Evolutionary conservation across 1,140 invertebrate species (phyloP), one percentile per base, ranked within the genome.

Genomic region (Drosophila sucinea): DNA sequence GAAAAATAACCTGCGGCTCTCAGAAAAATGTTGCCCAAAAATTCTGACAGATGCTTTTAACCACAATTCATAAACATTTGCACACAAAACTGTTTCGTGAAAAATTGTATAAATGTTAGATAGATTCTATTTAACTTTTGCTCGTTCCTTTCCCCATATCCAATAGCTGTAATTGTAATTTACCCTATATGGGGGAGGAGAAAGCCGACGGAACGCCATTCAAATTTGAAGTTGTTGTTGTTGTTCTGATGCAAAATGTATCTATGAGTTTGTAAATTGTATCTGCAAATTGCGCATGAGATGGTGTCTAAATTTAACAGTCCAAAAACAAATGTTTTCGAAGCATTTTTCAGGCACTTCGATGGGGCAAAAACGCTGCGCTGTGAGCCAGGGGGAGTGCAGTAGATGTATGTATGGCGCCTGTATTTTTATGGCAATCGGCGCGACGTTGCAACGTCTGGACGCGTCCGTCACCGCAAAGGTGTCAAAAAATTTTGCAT

Each of bases 401-500:
- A 32, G 23, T 23, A 29, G 44, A n/a, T 41, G 51, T 40, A 56
- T 86, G 79, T 40, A 56, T 86, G 79, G 79, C 83, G 82, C 82
- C 82, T 70, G 73, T 38, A 65, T 77, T 85, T 86, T 85, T 87
- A 85, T 85, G 82, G 68, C 67, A 68, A 58, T 71, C 70, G 65
- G 60, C 67, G 78, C 60, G 70, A 64, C 74, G 71, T 29, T 57
- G 41, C 65, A 44, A 40, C 76, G 66, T 79, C 81, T 76, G 82
- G 77, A 61, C 54, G 72, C 81, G 82, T 81, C 80, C 77, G 70
- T 87, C 83, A 87, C 70, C 80, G 70, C 67, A 84, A 81, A 89
- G 84, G 83, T 89, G 83, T 89, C 85, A 77, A 63, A 74, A 68
- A 78, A 81, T 84, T 68, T 77, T 72, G 73, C 73, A 77, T 77